These are phyloP conservation scores for Chloroceryle amazona DNA, from an alignment of 2,797 vertebrate genomes.

Conservation along the genomic window DNA sequence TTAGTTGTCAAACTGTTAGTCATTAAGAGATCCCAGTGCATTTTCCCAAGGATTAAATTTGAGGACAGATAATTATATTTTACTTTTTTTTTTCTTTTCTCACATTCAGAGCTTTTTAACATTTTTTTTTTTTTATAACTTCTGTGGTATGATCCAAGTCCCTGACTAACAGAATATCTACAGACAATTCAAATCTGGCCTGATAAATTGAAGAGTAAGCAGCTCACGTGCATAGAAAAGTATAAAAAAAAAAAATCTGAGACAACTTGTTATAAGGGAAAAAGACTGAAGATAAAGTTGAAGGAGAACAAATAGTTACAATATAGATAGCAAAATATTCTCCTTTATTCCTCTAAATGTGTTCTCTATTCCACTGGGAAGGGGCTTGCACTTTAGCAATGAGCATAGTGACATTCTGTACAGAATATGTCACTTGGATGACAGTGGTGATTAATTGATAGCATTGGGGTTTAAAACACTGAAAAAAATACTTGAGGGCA, in stretches of 20 bases:
- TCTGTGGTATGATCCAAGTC: background rate
- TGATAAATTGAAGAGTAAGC: background rate
- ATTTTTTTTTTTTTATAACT: background rate
- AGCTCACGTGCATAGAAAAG: background rate
- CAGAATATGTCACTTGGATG: background rate
- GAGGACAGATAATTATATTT: background rate
- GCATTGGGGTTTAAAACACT: background rate
- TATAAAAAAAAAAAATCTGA: background rate
- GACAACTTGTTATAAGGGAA: background rate
- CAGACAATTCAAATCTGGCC: background rate
- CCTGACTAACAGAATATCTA: background rate
- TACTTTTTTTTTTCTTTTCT: background rate
- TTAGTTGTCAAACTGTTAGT: background rate
- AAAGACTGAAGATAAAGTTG: background rate
- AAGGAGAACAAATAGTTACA: background rate
- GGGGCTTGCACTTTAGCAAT: background rate
- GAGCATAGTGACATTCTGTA: background rate
- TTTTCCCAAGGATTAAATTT: background rate
- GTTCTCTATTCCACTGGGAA: background rate
- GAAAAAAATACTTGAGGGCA: background rate
- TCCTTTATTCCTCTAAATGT: background rate
- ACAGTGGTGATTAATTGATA: constrained; percentile 6
- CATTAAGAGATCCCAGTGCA: background rate
- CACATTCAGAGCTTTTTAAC: background rate
- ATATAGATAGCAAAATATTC: background rate